Percentiles rank a stretch among this genome's conserved stretches.
Conservation (phyloP, 2,888 invertebrate species). For the Axea sp. region DNA sequence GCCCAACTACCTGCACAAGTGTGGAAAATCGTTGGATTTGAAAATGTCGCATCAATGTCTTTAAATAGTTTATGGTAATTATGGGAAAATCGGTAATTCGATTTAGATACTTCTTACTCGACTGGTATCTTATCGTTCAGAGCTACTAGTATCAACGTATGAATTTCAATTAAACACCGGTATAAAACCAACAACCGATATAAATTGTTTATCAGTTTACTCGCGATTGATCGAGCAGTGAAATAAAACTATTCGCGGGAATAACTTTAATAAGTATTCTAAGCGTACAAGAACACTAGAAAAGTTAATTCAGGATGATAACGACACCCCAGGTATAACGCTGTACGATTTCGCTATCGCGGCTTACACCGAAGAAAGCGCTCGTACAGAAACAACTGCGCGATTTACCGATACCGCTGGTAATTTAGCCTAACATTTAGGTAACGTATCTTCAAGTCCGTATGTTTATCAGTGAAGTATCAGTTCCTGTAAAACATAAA, state of each 20-base stretch:
- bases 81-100: too few species aligned
- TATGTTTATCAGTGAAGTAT: conserved; percentile 28
- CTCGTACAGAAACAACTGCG: conserved; percentile 15
- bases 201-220: too few species aligned
- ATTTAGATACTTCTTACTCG: too few species aligned
- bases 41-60: too few species aligned
- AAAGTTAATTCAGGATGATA: conserved; percentile 36
- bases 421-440: conserved; percentile 24
- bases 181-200: too few species aligned
- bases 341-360: conserved; percentile 24
- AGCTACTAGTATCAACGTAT: too few species aligned
- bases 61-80: too few species aligned
- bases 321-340: conserved; percentile 14
- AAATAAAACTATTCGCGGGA: too few species aligned
- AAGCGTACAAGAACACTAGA: conserved; percentile 28
- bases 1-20: too few species aligned
- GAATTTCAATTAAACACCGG: too few species aligned
- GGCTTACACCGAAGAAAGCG: conserved; percentile 15
- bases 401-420: conserved; percentile 29
- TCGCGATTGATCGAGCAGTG: neutral
- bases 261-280: neutral
- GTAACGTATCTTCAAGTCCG: conserved; percentile 28
- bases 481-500: conserved; percentile 27
- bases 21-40: too few species aligned
- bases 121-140: too few species aligned